These are phyloP conservation scores for Falcunculus frontatus DNA, from an alignment of 2,113 vertebrate genomes.

Conservation along the genomic window DNA sequence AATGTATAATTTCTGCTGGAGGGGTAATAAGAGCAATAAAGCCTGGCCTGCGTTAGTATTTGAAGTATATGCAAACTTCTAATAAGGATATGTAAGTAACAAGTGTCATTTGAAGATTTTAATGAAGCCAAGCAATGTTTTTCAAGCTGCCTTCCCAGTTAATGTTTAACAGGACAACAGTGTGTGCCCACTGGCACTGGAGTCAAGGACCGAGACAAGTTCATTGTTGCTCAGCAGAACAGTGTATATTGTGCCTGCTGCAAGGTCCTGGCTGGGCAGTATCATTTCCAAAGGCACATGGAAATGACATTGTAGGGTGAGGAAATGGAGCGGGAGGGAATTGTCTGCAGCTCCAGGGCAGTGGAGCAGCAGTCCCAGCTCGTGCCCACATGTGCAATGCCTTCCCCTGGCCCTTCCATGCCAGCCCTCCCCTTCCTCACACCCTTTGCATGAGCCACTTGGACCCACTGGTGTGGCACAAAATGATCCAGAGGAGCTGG, in stretches of 20 bases:
- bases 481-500: neutral
- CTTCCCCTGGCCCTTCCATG: accelerated
- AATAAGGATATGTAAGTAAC: neutral
- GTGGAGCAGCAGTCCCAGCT: neutral
- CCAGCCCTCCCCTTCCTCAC: neutral
- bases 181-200: neutral
- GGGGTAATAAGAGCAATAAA: neutral
- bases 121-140: neutral
- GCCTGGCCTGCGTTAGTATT: neutral
- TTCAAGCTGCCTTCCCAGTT: neutral
- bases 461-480: neutral
- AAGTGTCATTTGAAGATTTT: neutral
- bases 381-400: accelerated
- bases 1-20: neutral
- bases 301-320: neutral
- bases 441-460: no score
- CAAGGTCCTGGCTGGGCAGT: neutral
- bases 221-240: neutral
- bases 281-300: neutral
- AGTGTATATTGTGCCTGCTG: neutral
- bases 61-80: neutral
- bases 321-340: accelerated
- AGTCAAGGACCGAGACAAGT: neutral
- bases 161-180: neutral
- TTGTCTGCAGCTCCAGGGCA: neutral